Conservation (phyloP, 2,888 invertebrate genomes). For the Harpalus rubripes region DNA sequence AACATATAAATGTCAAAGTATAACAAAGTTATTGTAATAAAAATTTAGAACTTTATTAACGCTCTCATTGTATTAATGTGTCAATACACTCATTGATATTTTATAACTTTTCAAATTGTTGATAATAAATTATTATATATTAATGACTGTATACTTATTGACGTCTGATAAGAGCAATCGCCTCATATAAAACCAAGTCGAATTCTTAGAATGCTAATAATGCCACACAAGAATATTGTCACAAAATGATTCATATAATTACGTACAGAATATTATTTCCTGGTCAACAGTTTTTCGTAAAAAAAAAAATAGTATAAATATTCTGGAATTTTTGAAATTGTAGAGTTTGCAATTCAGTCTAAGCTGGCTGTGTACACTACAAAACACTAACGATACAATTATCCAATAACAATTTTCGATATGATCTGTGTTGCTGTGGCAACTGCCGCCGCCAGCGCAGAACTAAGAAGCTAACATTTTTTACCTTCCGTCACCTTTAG, state of each 20-base stretch:
- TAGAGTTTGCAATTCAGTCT: too few relatives aligned
- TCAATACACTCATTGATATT: slow-evolving; percentile 58
- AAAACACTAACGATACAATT: too few relatives aligned
- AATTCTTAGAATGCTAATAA: not conserved
- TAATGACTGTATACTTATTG: slow-evolving; percentile 32
- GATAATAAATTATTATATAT: slow-evolving; percentile 51
- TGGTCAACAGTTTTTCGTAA: too few relatives aligned
- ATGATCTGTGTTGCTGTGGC: too few relatives aligned
- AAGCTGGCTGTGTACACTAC: too few relatives aligned
- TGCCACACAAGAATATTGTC: not conserved
- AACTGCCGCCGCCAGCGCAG: too few relatives aligned
- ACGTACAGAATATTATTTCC: too few relatives aligned
- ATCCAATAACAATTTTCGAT: too few relatives aligned
- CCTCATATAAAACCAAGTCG: slow-evolving; percentile 4
- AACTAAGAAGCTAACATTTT: too few relatives aligned
- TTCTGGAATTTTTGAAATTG: too few relatives aligned
- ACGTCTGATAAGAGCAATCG: slow-evolving; percentile 20
- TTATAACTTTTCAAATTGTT: slow-evolving; percentile 43
- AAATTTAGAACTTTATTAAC: slow-evolving; percentile 27
- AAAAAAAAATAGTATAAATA: too few relatives aligned
- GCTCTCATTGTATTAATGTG: slow-evolving; percentile 48
- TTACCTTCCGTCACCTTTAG: too few relatives aligned
- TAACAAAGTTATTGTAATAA: slow-evolving; percentile 32
- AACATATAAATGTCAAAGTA: slow-evolving; percentile 46
- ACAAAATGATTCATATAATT: not conserved